Base-by-base conservation (phyloP, 2,113 vertebrate species). In the Myiozetetes cayanensis region DNA sequence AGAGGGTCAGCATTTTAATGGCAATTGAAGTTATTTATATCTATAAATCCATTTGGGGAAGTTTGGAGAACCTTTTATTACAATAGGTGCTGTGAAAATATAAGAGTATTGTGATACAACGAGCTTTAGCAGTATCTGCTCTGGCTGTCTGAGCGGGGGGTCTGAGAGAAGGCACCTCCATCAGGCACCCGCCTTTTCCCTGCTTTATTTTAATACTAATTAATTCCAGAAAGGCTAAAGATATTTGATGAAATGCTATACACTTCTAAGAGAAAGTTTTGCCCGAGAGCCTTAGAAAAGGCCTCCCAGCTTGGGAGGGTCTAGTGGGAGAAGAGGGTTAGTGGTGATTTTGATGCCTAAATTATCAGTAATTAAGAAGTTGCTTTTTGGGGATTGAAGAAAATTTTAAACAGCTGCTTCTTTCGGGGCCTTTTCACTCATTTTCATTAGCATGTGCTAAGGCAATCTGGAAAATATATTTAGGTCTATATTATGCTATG, bases 301-400 rank as follows among this genome's bases (percentile, higher is more conserved):
- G 94, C 71, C 89, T 94, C 94, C 87, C 90, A 93, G 47, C 78
- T 62, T 55, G 90, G 96, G 73, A 92, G 12, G 7, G 88, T n/a
- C 92, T 96, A 67, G 92, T 63, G 95, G 88, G 93, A 95, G 62
- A 96, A 75, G 61, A 61, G 81, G 50, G 35, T 85, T 87, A 96
- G 95, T 95, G 89, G 68, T 70, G 94, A 95, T 96, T 95, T 95
- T 95, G 93, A 93, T 93, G 79, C 94, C 82, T 95, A 93, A 96
- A 96, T 97, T 97, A 97, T 96, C 95, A 96, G 87, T 96, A 96
- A 97, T 97, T 97, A 97, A 97, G 89, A 96, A 94, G 78, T 75
- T 94, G 93, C 93, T 96, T 96, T 96, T 89, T 11, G 6, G 67
- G 68, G 94, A 95, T 89, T 96, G 94, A 91, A 44, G 93, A 94